These are phyloP conservation scores for Paradisaea rubra DNA, from an alignment of 2,113 vertebrate species.

Conservation along the genomic window DNA sequence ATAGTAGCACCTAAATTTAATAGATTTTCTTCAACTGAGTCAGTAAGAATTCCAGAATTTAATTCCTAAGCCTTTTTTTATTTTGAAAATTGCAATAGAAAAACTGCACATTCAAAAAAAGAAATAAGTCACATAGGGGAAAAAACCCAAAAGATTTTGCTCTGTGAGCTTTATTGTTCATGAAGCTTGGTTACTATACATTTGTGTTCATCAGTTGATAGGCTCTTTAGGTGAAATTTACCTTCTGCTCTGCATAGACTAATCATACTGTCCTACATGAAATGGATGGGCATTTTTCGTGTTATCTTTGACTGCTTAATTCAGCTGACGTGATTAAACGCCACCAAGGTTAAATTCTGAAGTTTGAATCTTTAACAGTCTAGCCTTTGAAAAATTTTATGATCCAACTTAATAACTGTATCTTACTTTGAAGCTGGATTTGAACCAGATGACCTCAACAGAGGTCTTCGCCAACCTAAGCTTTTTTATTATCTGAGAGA, in stretches of 20 bases:
- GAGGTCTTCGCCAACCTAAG: background rate
- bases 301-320: background rate
- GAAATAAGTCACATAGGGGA: background rate
- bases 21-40: background rate
- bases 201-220: background rate
- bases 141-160: accelerated
- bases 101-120: background rate
- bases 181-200: background rate
- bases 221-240: background rate
- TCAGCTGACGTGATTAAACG: background rate
- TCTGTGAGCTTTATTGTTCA: background rate
- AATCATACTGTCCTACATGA: background rate
- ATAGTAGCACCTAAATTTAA: background rate
- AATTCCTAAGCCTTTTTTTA: background rate
- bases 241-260: background rate
- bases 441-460: background rate
- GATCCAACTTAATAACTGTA: background rate
- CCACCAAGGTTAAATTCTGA: background rate
- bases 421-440: background rate
- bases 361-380: background rate
- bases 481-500: background rate
- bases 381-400: background rate
- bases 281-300: background rate
- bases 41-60: background rate
- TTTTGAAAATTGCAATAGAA: background rate